Evolutionary conservation across 2,797 vertebrate species (phyloP), one percentile per base, ranked within the genome.

Genomic region (Sebastes itinus): DNA sequence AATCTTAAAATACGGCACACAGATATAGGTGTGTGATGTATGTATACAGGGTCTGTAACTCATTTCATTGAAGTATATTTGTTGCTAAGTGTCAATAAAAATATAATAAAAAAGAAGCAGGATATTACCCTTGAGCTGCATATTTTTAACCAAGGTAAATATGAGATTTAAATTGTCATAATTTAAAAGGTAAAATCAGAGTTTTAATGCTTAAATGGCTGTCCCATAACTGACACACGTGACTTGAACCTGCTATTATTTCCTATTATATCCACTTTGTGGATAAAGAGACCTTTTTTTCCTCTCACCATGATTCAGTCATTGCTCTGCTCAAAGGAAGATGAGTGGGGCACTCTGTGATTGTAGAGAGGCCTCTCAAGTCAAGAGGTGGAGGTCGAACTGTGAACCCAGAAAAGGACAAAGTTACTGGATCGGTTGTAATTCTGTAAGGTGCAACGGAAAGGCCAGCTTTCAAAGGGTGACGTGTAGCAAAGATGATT

Each of bases 301-400:
- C 20, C 9, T 81, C 94, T 97, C 94, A 99, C 98, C 97, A 95
- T 87, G 97, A 96, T 83, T 97, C 97, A 12, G 97, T 97, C 94
- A 94, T 91, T 23, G 96, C 96, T 94, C 96, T 96, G 92, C 91
- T 95, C 84, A 97, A 90, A 6, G 96, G 93, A 28, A 96, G 64
- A 27, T 98, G 97, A 76, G 92, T 91, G 75, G 94, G 93, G 77
- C 88, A 95, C 83, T 99, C 98, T 74, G 95, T 96, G 90, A 99
- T 99, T 9, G 97, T 99, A 65, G 98, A 97, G 80, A 99, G 97
- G 70, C 94, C 97, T 76, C 96, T 95, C 88, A 98, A 89, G 92
- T 99, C 98, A 80, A 99, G 95, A 5, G 98, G 97, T 46, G 98
- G 97, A 4, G 98, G 98, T 68, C 97, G 97, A 79, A 93, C 98